Conservation (phyloP, 1,140 invertebrate genomes). For the Hormaphis cornu region DNA sequence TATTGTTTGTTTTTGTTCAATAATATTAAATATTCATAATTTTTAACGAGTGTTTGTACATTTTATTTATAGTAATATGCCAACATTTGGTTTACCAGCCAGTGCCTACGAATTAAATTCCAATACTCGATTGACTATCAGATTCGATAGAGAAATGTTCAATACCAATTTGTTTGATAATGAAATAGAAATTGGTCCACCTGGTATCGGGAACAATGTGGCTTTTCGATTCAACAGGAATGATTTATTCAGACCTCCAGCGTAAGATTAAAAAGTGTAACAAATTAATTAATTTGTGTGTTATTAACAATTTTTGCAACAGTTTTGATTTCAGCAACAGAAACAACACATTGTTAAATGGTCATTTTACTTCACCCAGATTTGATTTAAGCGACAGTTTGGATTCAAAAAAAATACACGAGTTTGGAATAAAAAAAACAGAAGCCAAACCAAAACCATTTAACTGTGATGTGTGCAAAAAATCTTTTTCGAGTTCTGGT, state of each 20-base stretch:
- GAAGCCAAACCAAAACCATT: conserved; percentile 26
- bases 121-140: neutral
- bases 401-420: neutral
- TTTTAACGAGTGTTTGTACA: neutral
- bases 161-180: neutral
- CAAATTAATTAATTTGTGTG: neutral
- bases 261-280: neutral
- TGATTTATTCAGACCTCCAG: conserved; percentile 10
- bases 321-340: conserved; percentile 23
- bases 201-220: neutral
- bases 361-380: neutral
- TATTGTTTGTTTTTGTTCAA: neutral
- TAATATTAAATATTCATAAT: neutral
- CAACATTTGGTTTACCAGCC: neutral
- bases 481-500: conserved; percentile 18
- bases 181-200: conserved; percentile 19
- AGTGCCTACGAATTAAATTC: conserved; percentile 20
- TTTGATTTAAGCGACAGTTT: neutral
- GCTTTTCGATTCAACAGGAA: conserved; percentile 20
- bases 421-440: neutral
- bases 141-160: conserved; percentile 23
- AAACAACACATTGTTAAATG: neutral
- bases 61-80: neutral
- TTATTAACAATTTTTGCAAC: neutral
- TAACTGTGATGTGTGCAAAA: conserved; percentile 31